Conservation (phyloP, 2,888 invertebrate species). For the Cremastobaeus sp. region DNA sequence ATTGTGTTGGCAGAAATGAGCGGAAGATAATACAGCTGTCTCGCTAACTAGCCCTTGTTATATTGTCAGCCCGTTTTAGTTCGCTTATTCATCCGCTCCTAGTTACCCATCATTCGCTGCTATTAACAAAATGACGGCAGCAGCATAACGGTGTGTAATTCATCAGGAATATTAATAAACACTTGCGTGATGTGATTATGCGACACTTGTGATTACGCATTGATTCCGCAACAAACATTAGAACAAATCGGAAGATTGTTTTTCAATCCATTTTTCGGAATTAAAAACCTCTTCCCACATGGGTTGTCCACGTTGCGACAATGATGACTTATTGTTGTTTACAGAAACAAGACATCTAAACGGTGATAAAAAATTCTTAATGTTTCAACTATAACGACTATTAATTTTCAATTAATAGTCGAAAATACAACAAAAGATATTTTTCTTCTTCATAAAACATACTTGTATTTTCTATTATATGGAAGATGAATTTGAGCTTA, state of each 20-base stretch:
- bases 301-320: too few species aligned
- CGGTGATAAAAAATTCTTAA: too few species aligned
- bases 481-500: too few species aligned
- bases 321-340: too few species aligned
- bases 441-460: too few species aligned
- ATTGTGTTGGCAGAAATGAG: conserved; percentile 74
- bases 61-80: conserved; percentile 70
- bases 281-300: too few species aligned
- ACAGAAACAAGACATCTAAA: too few species aligned
- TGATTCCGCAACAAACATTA: conserved; percentile 32
- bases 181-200: conserved; percentile 42
- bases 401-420: too few species aligned
- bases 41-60: conserved; percentile 77
- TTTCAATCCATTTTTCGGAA: conserved; percentile 30
- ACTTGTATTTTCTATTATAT: too few species aligned
- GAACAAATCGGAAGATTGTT: conserved; percentile 27
- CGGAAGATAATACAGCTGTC: conserved; percentile 73
- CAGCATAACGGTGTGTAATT: conserved; percentile 51
- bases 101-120: conserved; percentile 60
- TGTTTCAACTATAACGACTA: too few species aligned
- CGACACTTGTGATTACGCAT: conserved; percentile 45
- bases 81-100: conserved; percentile 64
- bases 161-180: conserved; percentile 57
- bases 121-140: conserved; percentile 57
- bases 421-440: too few species aligned